Evolutionary conservation across 2,113 vertebrate species (phyloP).

Genomic region (Chinchilla lanigera): DNA sequence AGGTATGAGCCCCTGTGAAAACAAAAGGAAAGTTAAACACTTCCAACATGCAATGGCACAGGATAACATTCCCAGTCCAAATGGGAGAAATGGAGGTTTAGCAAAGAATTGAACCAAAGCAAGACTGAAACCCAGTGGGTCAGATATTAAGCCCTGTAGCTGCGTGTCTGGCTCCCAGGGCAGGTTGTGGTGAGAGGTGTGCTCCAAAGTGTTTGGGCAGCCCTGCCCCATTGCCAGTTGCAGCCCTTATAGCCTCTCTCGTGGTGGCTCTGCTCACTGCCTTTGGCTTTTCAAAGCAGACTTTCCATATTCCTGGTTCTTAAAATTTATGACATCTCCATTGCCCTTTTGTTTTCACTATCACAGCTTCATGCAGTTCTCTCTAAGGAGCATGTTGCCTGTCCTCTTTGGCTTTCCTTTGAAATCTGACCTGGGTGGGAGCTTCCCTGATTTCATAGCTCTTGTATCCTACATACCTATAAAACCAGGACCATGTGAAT

Average conservation of each 20-base stretch:
- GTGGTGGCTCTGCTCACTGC: background rate
- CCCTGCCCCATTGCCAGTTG: background rate
- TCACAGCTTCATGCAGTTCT: background rate
- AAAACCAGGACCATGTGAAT: background rate
- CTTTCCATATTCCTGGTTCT: background rate
- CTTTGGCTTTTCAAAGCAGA: background rate
- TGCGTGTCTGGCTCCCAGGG: background rate
- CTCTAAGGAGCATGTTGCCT: background rate
- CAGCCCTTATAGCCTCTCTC: background rate
- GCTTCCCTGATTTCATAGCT: background rate
- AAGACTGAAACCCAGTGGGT: background rate
- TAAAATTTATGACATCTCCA: background rate
- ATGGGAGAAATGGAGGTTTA: background rate
- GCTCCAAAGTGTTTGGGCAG: background rate
- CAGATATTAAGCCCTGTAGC: too few relatives aligned
- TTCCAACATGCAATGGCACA: background rate
- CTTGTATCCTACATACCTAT: background rate
- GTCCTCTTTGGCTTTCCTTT: background rate
- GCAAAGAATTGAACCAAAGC: background rate
- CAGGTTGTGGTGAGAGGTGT: background rate
- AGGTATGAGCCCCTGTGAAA: background rate
- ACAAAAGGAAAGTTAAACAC: background rate
- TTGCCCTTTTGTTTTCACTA: background rate
- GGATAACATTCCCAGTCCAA: background rate
- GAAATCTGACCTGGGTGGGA: background rate